Base-by-base conservation (phyloP, 1,140 invertebrate genomes). In the Bicyclus anynana region DNA sequence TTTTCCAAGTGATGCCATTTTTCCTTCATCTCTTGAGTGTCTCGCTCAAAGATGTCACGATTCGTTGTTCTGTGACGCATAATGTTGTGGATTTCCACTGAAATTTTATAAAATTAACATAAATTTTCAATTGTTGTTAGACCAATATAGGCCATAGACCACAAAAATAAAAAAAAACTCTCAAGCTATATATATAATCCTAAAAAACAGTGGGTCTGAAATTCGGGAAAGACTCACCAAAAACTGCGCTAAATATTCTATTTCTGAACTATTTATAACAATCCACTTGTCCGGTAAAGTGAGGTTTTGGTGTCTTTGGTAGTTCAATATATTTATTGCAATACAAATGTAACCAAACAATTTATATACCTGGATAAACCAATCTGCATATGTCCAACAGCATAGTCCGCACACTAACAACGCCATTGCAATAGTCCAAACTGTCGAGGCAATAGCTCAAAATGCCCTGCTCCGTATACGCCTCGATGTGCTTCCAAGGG, bases 1-100 rank as follows among this genome's bases (percentile, higher is more conserved):
- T 90, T 89, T 6, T 89, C 89, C 29, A 92, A 88, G 54, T 91
- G 91, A 53, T 88, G 85, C 92, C 92, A 93, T 64, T 68, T 85
- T 5, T 74, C 76, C 57, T 70, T 76, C 0, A 20, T 7, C 16
- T 67, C 70, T 16, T 71, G 68, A 0, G 74, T 62, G 35, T 85
- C 84, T 0, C 79, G 67, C 29, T 87, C 84, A 54, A 87, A 84
- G 53, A 86, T 84, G 44, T 84, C 78, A 0, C 66, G 54, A 20
- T 82, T 83, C 1, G 69, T 18, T 0, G 76, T 77, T 62, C 76
- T 84, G 50, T 80, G 63, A 7, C 71, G 69, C 79, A 89, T 85
- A 58, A 82, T 65, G 21, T 84, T 79, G 72, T 87, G 80, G 13
- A 88, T 77, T 77, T 89, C 84, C 2, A 89, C 87, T 89, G 58